Conservation (phyloP, 1,140 invertebrate species). For the Brachionus rotundiformis region DNA sequence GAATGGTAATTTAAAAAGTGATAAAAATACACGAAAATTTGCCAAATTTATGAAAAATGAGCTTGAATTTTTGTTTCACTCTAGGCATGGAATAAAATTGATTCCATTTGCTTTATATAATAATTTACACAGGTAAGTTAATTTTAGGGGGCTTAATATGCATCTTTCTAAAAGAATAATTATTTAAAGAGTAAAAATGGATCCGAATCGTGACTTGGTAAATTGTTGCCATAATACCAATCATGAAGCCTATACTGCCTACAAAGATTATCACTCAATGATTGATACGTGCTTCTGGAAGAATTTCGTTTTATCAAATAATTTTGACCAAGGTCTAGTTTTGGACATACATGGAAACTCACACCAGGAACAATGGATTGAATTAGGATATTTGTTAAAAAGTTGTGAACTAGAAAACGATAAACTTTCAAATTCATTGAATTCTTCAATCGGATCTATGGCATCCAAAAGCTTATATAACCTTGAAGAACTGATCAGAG, state of each 20-base stretch:
- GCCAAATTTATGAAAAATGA: not conserved
- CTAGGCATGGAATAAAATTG: not conserved
- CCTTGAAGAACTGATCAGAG: slow-evolving; percentile 26
- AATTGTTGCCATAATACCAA: slow-evolving; percentile 12
- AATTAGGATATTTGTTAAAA: slow-evolving; percentile 53
- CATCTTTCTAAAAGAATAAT: not conserved
- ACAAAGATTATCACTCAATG: slow-evolving; percentile 48
- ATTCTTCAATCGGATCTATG: not conserved
- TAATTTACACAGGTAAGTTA: slow-evolving; percentile 34
- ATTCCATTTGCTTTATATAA: slow-evolving; percentile 27
- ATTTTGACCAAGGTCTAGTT: slow-evolving; percentile 44
- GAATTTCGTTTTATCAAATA: not conserved
- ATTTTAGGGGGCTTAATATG: too few relatives aligned
- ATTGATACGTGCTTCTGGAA: slow-evolving; percentile 16
- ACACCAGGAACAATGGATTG: slow-evolving; percentile 52
- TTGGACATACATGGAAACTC: slow-evolving; percentile 54
- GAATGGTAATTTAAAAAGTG: slow-evolving; percentile 42
- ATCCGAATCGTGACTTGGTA: slow-evolving; percentile 37
- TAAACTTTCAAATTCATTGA: not conserved
- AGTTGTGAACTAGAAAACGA: slow-evolving; percentile 17
- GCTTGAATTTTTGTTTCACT: not conserved
- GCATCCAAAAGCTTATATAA: not conserved
- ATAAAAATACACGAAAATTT: slow-evolving; percentile 32
- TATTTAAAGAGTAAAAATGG: slow-evolving; percentile 46
- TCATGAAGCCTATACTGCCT: not conserved